These are phyloP conservation scores for Drosophila grimshawi DNA, from an alignment of 1,140 invertebrate genomes.

Conservation along the genomic window DNA sequence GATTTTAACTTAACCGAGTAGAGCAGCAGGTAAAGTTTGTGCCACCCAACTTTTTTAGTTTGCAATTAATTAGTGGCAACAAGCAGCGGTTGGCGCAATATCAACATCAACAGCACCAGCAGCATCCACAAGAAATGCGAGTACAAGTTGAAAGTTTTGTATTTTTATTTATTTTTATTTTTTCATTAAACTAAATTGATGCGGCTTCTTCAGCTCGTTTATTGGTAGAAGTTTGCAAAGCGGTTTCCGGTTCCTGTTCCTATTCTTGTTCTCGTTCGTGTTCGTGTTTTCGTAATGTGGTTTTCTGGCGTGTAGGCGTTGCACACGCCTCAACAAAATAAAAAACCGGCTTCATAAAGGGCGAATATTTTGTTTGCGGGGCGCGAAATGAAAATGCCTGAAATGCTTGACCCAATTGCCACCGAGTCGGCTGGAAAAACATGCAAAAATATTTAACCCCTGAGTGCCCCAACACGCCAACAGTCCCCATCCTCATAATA, in stretches of 20 bases:
- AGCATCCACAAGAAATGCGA: slow-evolving; percentile 7
- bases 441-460: slow-evolving; percentile 61
- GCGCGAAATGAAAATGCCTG: slow-evolving; percentile 80
- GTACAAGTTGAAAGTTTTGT: slow-evolving; percentile 53
- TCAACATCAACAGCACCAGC: slow-evolving; percentile 23
- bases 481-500: slow-evolving; percentile 4
- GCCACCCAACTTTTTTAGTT: slow-evolving; percentile 74
- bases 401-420: slow-evolving; percentile 81
- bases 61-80: slow-evolving; percentile 78
- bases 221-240: slow-evolving; percentile 35
- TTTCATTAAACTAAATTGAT: slow-evolving; percentile 80
- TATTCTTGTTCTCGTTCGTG: slow-evolving; percentile 1
- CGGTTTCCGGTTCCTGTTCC: slow-evolving; percentile 40
- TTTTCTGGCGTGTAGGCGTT: not conserved
- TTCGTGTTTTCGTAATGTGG: not conserved
- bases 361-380: slow-evolving; percentile 50
- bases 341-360: slow-evolving; percentile 9
- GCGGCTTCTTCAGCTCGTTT: slow-evolving; percentile 48
- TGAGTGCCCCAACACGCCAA: too few species aligned
- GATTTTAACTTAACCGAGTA: slow-evolving; percentile 19
- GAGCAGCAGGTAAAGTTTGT: slow-evolving; percentile 57
- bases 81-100: slow-evolving; percentile 7
- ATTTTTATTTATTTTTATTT: slow-evolving; percentile 26
- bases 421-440: slow-evolving; percentile 42
- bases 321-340: not conserved